Base-by-base conservation (phyloP, 2,113 vertebrate species). In the Podarcis cretensis region DNA sequence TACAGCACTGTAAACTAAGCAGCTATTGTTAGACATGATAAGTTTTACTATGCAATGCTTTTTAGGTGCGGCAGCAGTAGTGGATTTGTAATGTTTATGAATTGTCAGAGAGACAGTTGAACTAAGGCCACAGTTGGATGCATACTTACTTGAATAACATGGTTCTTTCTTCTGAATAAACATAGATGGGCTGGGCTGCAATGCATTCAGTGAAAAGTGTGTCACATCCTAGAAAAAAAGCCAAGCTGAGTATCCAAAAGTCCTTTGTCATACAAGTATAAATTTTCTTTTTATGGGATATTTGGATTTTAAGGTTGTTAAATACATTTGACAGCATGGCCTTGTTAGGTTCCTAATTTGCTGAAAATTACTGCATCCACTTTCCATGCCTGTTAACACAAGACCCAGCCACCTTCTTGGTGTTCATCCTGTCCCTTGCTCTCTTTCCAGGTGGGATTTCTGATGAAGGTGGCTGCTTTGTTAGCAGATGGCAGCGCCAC, bases 391-490 rank as follows among this genome's bases (percentile, higher is more conserved):
- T 80, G 48, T 12, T 54, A 68, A 23, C 13, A 81, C 43, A 21
- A n/a, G 54, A 37, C 5, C 20, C 48, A 16, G 23, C 13, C 3
- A 16, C 6, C 10, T 32, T 78, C 59, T 43, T 74, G 78, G 66
- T 8, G 30, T 92, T 95, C 35, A 95, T 1, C 1, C 32, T 0
- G 65, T 89, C 2, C 0, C 59, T 43, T 48, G 92, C 43, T 95
- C 90, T 92, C 25, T 80, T 90, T 85, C 68, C 91, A 96, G 95
- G 65, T 96, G 93, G 81, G 82, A 78, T 84, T 54, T 81, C 0
- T 93, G 93, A 0, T 92, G 92, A 89, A 94, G 94, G 91, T 94
- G 94, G 84, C 90, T 89, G 86, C 87, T 35, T 88, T 87, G 40
- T 79, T 68, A 85, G 76, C 37, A 73, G n/a, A 87, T 37, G 82